phyloP scores from a whole-genome alignment of 1,140 invertebrate species.

The Diorhabda elongata region DNA sequence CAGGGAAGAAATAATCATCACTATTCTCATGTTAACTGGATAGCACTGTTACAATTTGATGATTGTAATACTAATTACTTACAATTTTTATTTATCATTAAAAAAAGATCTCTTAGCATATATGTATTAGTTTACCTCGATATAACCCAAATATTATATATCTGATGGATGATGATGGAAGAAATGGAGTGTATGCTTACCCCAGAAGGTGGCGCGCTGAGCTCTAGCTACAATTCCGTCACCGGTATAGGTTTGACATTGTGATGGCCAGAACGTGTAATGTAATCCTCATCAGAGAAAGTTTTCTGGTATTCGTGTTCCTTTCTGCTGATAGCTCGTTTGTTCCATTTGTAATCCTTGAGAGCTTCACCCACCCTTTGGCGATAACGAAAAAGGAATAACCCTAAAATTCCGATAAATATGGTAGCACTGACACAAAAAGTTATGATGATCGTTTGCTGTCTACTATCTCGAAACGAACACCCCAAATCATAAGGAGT shows the following conservation, averaged over 20 bases:
- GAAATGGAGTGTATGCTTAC: slow-evolving; percentile 36
- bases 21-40: too few relatives aligned
- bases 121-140: too few relatives aligned
- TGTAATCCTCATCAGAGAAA: slow-evolving; percentile 79
- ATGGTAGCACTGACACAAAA: slow-evolving; percentile 66
- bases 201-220: slow-evolving; percentile 70
- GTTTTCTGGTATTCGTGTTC: slow-evolving; percentile 86
- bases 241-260: slow-evolving; percentile 73
- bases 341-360: slow-evolving; percentile 80
- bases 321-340: slow-evolving; percentile 68
- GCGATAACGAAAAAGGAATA: slow-evolving; percentile 74
- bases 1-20: too few relatives aligned
- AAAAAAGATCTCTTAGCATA: too few relatives aligned
- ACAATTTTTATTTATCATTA: too few relatives aligned
- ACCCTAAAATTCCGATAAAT: slow-evolving; percentile 60
- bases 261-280: slow-evolving; percentile 61
- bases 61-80: too few relatives aligned
- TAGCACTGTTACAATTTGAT: too few relatives aligned
- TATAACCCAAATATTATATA: too few relatives aligned
- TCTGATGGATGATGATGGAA: too few relatives aligned
- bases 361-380: slow-evolving; percentile 71
- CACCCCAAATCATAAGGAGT: slow-evolving; percentile 75
- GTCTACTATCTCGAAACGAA: slow-evolving; percentile 66
- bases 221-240: slow-evolving; percentile 91
- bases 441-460: slow-evolving; percentile 73